phyloP scores from a whole-genome alignment of 2,113 vertebrate species.

The Pseudopipra pipra region DNA sequence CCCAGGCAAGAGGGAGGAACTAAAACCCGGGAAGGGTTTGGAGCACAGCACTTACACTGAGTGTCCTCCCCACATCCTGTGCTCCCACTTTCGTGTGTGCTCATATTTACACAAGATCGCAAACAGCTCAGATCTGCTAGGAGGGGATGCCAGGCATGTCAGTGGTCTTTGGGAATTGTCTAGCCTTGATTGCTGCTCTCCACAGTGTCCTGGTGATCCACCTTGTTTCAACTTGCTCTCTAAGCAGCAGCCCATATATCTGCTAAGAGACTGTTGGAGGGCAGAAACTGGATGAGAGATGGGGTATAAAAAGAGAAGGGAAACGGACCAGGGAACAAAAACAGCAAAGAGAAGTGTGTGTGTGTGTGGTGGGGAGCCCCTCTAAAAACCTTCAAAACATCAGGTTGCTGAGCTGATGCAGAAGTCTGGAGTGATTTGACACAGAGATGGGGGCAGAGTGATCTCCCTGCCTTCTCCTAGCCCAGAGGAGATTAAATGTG shows the following conservation, averaged over 20 bases:
- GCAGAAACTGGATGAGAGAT: background rate
- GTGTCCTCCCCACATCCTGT: no score
- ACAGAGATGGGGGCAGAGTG: background rate
- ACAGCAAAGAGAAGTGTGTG: rapidly evolving
- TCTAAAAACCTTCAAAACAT: background rate
- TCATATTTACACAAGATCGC: rapidly evolving
- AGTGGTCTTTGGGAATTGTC: background rate
- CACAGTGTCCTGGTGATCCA: background rate
- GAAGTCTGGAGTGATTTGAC: background rate
- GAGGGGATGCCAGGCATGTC: rapidly evolving
- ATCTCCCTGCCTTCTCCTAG: background rate
- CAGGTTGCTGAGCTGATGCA: rapidly evolving
- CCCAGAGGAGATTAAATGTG: background rate
- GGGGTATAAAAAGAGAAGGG: background rate
- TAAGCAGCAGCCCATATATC: rapidly evolving
- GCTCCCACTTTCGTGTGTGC: rapidly evolving
- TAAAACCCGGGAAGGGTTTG: background rate
- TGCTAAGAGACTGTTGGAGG: background rate
- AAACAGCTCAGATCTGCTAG: background rate
- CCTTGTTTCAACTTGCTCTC: rapidly evolving
- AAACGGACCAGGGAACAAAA: background rate
- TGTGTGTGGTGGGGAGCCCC: background rate
- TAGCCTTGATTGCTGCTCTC: background rate
- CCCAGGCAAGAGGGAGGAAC: background rate
- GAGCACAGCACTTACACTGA: rapidly evolving